Evolutionary conservation across 2,797 vertebrate species (phyloP).

Genomic region (Parambassis ranga): DNA sequence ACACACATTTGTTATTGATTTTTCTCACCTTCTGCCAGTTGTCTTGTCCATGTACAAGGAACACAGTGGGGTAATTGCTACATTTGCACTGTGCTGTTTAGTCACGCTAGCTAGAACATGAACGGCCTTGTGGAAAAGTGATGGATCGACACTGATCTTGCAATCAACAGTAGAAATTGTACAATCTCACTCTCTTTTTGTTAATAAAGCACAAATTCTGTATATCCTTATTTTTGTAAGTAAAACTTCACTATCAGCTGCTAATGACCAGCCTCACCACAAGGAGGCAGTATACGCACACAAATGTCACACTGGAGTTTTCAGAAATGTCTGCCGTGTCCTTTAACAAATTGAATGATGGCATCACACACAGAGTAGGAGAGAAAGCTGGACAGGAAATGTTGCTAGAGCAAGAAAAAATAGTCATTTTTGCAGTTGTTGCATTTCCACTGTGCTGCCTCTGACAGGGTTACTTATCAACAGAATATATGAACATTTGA

Average conservation of each 20-base stretch:
- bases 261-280: slow-evolving; percentile 15
- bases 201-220: slow-evolving; percentile 79
- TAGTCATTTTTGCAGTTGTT: background rate
- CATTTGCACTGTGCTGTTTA: slow-evolving; percentile 50
- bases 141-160: slow-evolving; percentile 48
- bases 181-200: slow-evolving; percentile 64
- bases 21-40: slow-evolving; percentile 17
- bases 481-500: background rate
- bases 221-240: slow-evolving; percentile 2
- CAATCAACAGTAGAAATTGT: slow-evolving; percentile 68
- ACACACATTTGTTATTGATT: background rate
- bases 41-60: slow-evolving; percentile 18
- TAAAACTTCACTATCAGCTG: background rate
- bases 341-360: background rate
- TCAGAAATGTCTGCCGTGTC: slow-evolving; percentile 2
- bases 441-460: background rate
- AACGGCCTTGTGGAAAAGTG: background rate
- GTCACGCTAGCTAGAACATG: slow-evolving; percentile 6
- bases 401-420: background rate
- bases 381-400: too few relatives aligned
- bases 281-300: slow-evolving; percentile 58
- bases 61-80: slow-evolving; percentile 1
- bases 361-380: background rate
- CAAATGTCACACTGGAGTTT: background rate
- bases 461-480: background rate